A percentile compares a stretch with the other conserved stretches of the same genome.
phyloP scores from a whole-genome alignment of 2,888 invertebrate genomes.

The Temnothorax ravouxi region DNA sequence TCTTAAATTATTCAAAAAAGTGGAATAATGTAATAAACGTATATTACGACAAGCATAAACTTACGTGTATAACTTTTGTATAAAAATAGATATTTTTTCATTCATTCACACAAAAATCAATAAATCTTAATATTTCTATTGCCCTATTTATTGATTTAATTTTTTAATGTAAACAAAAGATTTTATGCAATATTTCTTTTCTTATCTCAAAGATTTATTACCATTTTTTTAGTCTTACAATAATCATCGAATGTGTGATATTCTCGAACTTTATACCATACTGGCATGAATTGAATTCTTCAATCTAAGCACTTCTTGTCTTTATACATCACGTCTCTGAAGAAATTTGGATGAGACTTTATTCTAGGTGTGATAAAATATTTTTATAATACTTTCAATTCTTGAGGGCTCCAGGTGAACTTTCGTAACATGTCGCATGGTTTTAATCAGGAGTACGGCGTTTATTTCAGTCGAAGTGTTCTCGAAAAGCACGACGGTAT shows the following conservation, averaged over 20 bases:
- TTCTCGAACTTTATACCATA: background rate
- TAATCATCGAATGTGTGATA: background rate
- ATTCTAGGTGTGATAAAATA: background rate
- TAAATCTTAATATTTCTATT: background rate
- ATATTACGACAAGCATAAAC: background rate
- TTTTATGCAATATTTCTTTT: background rate
- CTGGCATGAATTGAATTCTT: background rate
- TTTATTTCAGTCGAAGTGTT: conserved; percentile 35
- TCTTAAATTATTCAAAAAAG: background rate
- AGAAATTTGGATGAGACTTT: background rate
- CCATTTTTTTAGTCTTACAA: background rate
- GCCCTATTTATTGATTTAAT: background rate
- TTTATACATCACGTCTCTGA: background rate
- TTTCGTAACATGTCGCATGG: background rate
- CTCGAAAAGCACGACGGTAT: conserved; percentile 68
- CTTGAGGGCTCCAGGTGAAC: background rate
- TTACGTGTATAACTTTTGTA: background rate
- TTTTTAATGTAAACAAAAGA: background rate
- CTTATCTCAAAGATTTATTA: background rate
- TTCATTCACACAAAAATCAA: background rate
- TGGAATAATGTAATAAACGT: background rate
- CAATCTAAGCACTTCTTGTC: background rate
- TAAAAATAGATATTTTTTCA: background rate
- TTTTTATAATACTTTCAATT: background rate
- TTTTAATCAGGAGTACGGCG: background rate